Base-by-base conservation (phyloP, 2,113 vertebrate species). In the Esox niger region DNA sequence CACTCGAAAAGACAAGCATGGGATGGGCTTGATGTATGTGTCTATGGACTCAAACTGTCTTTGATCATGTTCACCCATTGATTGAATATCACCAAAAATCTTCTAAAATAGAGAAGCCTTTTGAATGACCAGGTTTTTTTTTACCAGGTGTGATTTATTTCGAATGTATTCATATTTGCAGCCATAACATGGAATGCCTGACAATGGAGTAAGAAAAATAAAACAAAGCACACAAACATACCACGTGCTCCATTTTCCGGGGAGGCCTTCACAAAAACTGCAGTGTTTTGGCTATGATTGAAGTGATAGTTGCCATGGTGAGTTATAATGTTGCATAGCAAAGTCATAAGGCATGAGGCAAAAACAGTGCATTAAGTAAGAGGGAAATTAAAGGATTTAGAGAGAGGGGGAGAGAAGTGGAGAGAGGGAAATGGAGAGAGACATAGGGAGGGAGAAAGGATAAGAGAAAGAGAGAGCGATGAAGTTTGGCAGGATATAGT, bases 241-340 rank as follows among this genome's bases (percentile, higher is more conserved):
- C 21, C 38, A 62, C 15, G 32, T 11, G 25, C 58, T 52, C n/a
- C 58, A 61, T 58, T 43, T 76, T 46, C n/a, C n/a, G 57, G 17
- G 65, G 63, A 69, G 60, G n/a, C n/a, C n/a, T n/a, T n/a, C n/a
- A n/a, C n/a, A n/a, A n/a, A 77, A 64, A 76, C 74, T 59, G 69
- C 29, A 25, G 64, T 25, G 33, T 27, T 32, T 72, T 31, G 52
- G 73, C 0, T 56, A 70, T 33, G 64, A 69, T 71, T 62, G 73
- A 75, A 69, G 68, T 79, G 78, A 80, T 73, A 69, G 85, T 85
- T 81, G 63, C 86, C 84, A 86, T 87, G 82, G 86, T 77, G 68
- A 85, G 13, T 3, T 47, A 59, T 80, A 77, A 76, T 79, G 84
- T 79, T 84, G 80, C 66, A 78, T 73, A 78, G 75, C 70, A 78